phyloP scores from a whole-genome alignment of 2,797 vertebrate genomes.

The Sebastes trivittatus region DNA sequence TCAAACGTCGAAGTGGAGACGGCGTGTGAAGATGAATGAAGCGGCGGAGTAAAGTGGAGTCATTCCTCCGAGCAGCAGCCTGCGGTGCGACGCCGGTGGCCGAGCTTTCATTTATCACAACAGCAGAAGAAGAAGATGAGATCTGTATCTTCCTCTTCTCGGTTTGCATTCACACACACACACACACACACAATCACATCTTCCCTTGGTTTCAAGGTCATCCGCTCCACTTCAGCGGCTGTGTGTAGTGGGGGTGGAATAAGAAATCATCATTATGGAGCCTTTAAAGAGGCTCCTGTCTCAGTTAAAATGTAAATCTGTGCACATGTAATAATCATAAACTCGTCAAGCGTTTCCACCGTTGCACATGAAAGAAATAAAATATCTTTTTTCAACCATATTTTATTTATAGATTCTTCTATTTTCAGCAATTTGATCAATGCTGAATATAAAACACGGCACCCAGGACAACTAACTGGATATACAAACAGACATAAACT shows the following conservation, averaged over 20 bases:
- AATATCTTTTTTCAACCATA: neutral
- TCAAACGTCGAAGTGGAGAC: conserved; percentile 30
- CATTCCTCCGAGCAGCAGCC: conserved; percentile 27
- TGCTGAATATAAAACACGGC: neutral
- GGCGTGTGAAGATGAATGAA: conserved; percentile 51
- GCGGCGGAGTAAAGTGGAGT: conserved; percentile 38
- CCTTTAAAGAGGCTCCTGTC: neutral
- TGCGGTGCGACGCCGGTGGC: conserved; percentile 20
- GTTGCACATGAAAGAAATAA: neutral
- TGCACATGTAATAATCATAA: neutral
- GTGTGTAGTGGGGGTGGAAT: conserved; percentile 17
- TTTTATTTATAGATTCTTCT: conserved; percentile 27
- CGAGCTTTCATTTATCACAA: conserved; percentile 55
- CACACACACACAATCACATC: conserved; percentile 8
- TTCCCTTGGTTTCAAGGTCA: conserved; percentile 60
- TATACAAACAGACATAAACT: neutral
- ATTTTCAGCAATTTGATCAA: conserved; percentile 24
- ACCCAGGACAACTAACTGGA: neutral
- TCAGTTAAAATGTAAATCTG: conserved; percentile 1
- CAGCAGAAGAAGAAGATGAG: conserved; percentile 19
- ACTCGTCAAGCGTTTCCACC: neutral
- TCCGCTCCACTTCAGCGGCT: neutral
- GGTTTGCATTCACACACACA: neutral
- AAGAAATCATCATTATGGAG: conserved; percentile 2
- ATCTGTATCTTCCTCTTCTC: conserved; percentile 35